phyloP scores from a whole-genome alignment of 2,888 invertebrate species.

The Diarsia rubi region DNA sequence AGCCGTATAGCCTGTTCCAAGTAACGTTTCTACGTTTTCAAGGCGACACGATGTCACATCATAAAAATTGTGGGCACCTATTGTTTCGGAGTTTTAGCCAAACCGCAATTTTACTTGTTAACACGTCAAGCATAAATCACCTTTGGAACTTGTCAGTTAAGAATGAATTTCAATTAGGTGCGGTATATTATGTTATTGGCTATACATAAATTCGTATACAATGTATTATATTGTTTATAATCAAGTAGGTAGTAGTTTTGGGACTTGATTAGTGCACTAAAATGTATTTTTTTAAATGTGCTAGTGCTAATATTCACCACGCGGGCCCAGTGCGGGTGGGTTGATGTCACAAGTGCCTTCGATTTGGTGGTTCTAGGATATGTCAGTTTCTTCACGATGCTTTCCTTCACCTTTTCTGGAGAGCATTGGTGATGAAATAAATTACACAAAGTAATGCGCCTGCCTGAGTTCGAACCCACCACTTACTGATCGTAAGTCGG shows the following conservation, averaged over 20 bases:
- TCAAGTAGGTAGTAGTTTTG: conserved; percentile 12
- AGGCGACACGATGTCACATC: conserved; percentile 1
- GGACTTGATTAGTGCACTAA: background rate
- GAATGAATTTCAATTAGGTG: background rate
- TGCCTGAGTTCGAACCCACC: too few relatives aligned
- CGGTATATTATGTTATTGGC: background rate
- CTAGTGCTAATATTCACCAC: too few relatives aligned
- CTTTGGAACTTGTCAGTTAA: background rate
- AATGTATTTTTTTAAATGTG: background rate
- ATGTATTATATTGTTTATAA: conserved; percentile 5
- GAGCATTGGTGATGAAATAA: too few relatives aligned
- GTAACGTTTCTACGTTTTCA: conserved; percentile 6
- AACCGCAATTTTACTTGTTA: background rate
- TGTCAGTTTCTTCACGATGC: too few relatives aligned
- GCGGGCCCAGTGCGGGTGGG: too few relatives aligned
- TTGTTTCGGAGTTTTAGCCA: conserved; percentile 29
- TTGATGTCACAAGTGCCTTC: too few relatives aligned
- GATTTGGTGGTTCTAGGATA: too few relatives aligned
- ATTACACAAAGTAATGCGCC: too few relatives aligned
- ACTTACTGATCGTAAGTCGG: too few relatives aligned
- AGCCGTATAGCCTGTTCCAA: background rate
- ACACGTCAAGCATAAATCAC: background rate
- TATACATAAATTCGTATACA: too few relatives aligned
- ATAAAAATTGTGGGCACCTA: background rate
- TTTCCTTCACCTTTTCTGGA: too few relatives aligned